Conservation (phyloP, 2,797 vertebrate species). For the Capromys pilorides region DNA sequence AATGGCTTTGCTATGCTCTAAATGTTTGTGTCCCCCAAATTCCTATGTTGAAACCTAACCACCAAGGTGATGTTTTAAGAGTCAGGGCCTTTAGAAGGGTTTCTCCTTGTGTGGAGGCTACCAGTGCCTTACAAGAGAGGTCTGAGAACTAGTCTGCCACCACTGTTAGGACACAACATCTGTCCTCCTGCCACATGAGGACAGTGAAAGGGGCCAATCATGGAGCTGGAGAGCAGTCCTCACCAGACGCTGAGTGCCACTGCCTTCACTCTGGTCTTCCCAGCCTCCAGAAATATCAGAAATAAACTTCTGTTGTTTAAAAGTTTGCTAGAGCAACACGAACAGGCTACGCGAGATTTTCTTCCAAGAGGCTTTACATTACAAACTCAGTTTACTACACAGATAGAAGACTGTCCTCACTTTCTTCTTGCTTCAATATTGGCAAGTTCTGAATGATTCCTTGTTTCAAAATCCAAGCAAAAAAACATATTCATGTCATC, state of each 20-base stretch:
- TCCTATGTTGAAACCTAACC: neutral
- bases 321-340: neutral
- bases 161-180: neutral
- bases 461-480: slow-evolving; percentile 24
- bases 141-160: neutral
- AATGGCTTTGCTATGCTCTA: neutral
- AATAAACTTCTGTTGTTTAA: neutral
- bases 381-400: slow-evolving; percentile 25
- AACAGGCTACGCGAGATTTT: neutral
- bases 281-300: neutral
- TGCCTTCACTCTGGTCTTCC: neutral
- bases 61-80: neutral
- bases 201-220: neutral
- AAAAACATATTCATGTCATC: slow-evolving; percentile 3
- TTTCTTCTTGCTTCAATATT: slow-evolving; percentile 28
- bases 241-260: neutral
- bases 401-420: neutral
- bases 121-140: neutral
- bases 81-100: neutral
- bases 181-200: neutral
- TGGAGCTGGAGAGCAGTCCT: neutral
- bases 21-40: neutral
- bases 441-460: neutral
- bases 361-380: neutral
- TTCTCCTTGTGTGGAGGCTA: neutral